These are phyloP conservation scores for Drosophila albomicans DNA, from an alignment of 1,140 invertebrate genomes.

Conservation along the genomic window DNA sequence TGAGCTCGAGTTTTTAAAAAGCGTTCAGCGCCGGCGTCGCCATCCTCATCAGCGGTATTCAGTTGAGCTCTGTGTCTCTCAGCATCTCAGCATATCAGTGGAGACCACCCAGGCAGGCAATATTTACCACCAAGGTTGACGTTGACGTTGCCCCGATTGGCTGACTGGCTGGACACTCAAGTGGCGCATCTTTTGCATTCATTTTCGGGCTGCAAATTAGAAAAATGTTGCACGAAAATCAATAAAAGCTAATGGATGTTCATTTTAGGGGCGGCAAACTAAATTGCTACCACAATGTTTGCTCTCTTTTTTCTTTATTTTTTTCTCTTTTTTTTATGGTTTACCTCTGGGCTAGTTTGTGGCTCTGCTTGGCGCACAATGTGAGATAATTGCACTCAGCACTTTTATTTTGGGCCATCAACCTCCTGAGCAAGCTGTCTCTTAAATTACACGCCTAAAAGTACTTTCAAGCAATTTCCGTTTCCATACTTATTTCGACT, in stretches of 20 bases:
- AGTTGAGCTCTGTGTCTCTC: neutral
- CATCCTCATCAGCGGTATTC: conserved; percentile 37
- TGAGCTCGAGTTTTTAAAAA: conserved; percentile 62
- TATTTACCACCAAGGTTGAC: conserved; percentile 70
- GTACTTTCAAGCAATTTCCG: conserved; percentile 33
- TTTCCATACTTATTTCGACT: neutral
- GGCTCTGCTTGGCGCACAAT: conserved; percentile 29
- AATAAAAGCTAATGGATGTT: conserved; percentile 73
- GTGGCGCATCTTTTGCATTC: conserved; percentile 49
- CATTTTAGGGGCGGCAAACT: conserved; percentile 49
- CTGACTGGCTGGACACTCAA: neutral
- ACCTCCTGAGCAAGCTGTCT: neutral
- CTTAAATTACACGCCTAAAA: conserved; percentile 6
- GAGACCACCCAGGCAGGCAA: conserved; percentile 63
- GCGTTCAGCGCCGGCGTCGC: conserved; percentile 55
- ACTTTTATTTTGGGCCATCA: neutral
- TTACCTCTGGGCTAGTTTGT: conserved; percentile 34
- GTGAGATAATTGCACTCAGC: conserved; percentile 51
- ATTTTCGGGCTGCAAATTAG: conserved; percentile 70
- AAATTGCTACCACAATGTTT: conserved; percentile 51
- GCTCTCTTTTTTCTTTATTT: neutral
- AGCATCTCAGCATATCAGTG: conserved; percentile 2
- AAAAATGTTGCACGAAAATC: conserved; percentile 77
- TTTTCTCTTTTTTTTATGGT: neutral
- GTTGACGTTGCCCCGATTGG: neutral